Percentiles rank a stretch among this genome's conserved stretches.
These are phyloP conservation scores for Fulica atra DNA, from an alignment of 2,113 vertebrate genomes.

Conservation along the genomic window DNA sequence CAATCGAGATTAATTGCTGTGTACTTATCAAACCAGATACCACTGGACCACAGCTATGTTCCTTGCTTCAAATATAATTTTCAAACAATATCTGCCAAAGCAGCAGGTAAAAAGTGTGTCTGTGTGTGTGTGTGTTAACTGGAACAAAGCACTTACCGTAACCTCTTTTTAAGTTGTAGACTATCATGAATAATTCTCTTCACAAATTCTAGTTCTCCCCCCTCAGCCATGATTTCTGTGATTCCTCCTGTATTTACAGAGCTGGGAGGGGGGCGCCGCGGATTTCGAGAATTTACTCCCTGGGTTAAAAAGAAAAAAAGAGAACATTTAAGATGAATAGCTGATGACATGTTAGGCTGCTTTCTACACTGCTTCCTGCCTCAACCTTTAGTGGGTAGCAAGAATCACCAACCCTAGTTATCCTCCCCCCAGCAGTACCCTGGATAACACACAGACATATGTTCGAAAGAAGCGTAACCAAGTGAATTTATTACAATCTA, in stretches of 20 bases:
- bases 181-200: constrained; percentile 99
- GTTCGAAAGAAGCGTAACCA: neutral
- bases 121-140: neutral
- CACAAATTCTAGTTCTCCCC: constrained; percentile 97
- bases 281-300: constrained; percentile 97
- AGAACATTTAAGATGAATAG: neutral
- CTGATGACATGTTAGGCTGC: neutral
- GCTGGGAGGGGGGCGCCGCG: constrained; percentile 94
- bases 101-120: neutral
- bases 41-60: neutral
- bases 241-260: constrained; percentile 97
- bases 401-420: neutral
- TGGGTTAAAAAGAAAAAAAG: constrained; percentile 50
- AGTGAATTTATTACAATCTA: neutral
- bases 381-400: neutral
- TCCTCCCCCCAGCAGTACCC: neutral
- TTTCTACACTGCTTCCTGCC: neutral
- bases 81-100: neutral
- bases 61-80: neutral
- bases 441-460: neutral
- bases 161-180: constrained; percentile 92
- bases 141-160: constrained; percentile 78
- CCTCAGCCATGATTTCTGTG: constrained; percentile 99
- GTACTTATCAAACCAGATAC: neutral
- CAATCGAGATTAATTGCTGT: neutral